phyloP scores from a whole-genome alignment of 2,888 invertebrate genomes.

The Carcina quercana region DNA sequence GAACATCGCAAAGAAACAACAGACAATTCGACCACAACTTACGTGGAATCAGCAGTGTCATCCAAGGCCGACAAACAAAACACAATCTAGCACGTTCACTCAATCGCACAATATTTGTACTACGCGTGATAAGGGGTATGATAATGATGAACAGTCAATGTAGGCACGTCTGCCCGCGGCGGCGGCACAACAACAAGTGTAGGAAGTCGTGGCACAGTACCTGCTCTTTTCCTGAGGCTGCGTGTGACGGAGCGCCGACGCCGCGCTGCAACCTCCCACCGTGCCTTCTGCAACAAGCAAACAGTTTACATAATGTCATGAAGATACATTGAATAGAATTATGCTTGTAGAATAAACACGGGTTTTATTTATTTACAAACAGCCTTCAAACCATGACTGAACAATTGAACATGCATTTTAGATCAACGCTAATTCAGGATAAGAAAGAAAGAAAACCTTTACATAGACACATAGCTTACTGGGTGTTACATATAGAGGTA shows the following conservation, averaged over 20 bases:
- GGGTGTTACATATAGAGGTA: too few relatives aligned
- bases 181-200: slow-evolving; percentile 45
- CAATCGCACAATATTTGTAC: slow-evolving; percentile 6
- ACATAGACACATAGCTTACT: too few relatives aligned
- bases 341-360: too few relatives aligned
- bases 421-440: too few relatives aligned
- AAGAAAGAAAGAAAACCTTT: too few relatives aligned
- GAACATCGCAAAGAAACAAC: too few relatives aligned
- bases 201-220: slow-evolving; percentile 39
- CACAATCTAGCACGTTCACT: slow-evolving; percentile 8
- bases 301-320: slow-evolving; percentile 55
- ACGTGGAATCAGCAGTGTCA: slow-evolving; percentile 23
- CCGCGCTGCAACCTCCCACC: slow-evolving; percentile 55
- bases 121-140: slow-evolving; percentile 14
- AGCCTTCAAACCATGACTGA: too few relatives aligned
- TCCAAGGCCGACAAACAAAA: slow-evolving; percentile 20
- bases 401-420: too few relatives aligned
- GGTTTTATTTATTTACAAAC: too few relatives aligned
- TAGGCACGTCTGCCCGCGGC: slow-evolving; percentile 37
- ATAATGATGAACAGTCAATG: slow-evolving; percentile 2
- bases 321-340: too few relatives aligned
- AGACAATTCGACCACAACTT: too few relatives aligned
- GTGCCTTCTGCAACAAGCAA: slow-evolving; percentile 55
- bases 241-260: slow-evolving; percentile 47
- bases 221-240: slow-evolving; percentile 66